phyloP scores from a whole-genome alignment of 1,140 invertebrate species.

The Caenorhabditis tropicalis region DNA sequence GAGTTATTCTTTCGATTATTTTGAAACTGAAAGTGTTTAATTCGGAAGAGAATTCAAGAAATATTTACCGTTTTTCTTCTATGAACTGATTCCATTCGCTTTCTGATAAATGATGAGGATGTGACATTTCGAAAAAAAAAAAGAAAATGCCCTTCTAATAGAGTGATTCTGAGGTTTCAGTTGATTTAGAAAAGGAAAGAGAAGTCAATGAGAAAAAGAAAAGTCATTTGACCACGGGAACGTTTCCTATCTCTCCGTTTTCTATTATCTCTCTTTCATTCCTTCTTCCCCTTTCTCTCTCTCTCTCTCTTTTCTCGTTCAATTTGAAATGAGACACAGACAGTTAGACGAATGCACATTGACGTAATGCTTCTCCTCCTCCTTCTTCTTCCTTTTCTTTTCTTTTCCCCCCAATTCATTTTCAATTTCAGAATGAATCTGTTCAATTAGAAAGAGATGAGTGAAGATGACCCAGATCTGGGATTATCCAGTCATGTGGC shows the following conservation, averaged over 20 bases:
- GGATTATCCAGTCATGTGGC: background rate
- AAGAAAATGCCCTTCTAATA: background rate
- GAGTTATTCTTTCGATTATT: background rate
- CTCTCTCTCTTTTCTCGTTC: background rate
- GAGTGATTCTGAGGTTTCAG: too few relatives aligned
- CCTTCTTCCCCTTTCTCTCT: background rate
- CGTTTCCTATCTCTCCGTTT: background rate
- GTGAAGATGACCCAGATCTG: background rate
- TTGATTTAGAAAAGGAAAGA: too few relatives aligned
- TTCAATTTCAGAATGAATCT: background rate
- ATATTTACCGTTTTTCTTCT: background rate
- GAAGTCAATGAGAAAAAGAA: background rate
- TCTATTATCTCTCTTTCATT: background rate
- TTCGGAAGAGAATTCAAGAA: background rate
- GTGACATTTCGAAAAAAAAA: background rate
- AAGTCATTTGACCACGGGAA: background rate
- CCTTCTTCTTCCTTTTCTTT: background rate
- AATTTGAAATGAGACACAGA: background rate
- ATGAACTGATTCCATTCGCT: background rate
- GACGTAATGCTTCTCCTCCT: slow-evolving; percentile 8
- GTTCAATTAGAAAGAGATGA: background rate
- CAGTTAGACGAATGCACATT: slow-evolving; percentile 11
- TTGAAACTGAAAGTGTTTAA: background rate
- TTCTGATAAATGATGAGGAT: too few relatives aligned
- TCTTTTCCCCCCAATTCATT: background rate